Evolutionary conservation across 2,888 invertebrate species (phyloP), one percentile per base, ranked within the genome.

Genomic region (Venusia cambrica): DNA sequence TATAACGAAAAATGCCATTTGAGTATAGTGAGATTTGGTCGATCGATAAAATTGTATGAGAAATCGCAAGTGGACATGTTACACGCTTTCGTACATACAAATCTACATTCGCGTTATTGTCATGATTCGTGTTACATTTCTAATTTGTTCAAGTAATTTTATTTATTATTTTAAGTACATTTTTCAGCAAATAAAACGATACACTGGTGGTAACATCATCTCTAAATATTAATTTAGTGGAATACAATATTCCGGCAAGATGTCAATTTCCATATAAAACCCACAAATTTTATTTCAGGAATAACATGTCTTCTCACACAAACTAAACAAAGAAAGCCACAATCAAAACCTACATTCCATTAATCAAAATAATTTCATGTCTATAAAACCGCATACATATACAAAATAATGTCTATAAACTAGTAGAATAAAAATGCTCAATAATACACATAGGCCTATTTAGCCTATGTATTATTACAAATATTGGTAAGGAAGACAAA

Each of bases 1-100:
- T 74, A 64, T 64, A 68, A 61, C 54, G 52, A 69, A 71, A 83
- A 84, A 83, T 81, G 79, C 80, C 70, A 66, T 60, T 73, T 77
- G 84, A 83, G 83, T 81, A 80, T 75, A 77, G 63, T 67, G 63
- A 61, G 69, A 70, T 59, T 40, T 58, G 45, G 74, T 77, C 73
- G 72, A 63, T 61, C 48, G 44, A 57, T 71, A 72, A 70, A 63
- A 66, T 32, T 44, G 43, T 29, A 16, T 35, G 35, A 43, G n/a
- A n/a, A n/a, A n/a, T n/a, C n/a, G 36, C 25, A 29, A 28, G 33
- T 16, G 27, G 35, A 50, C 41, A 46, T 29, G 36, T 39, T 35
- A 20, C 8, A 13, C 12, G 3, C n/a, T 10, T 19, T 11, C 5
- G 11, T 21, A 21, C 12, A 13, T 12, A 12, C 6, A 10, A 20